Evolutionary conservation across 2,888 invertebrate species (phyloP).

Genomic region (Thalpophila matura): DNA sequence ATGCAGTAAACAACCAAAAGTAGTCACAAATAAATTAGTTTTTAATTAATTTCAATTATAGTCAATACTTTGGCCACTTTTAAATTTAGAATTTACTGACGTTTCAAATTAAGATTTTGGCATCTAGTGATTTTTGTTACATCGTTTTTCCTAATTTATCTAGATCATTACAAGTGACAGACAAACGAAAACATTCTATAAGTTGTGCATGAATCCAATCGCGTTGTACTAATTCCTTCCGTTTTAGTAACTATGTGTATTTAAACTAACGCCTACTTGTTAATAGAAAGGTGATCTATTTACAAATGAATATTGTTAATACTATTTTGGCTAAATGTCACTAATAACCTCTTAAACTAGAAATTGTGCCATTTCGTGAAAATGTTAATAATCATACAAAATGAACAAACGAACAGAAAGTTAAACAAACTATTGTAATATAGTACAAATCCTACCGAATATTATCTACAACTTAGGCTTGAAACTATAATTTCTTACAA

Average conservation of each 20-base stretch:
- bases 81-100: conserved; percentile 53
- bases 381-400: conserved; percentile 67
- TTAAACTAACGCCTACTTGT: conserved; percentile 78
- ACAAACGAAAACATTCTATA: conserved; percentile 3
- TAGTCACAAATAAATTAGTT: conserved; percentile 19
- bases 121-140: conserved; percentile 50
- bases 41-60: conserved; percentile 22
- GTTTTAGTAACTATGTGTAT: conserved; percentile 79
- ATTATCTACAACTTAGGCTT: conserved; percentile 82
- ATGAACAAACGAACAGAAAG: conserved; percentile 63
- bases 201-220: conserved; percentile 76
- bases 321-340: conserved; percentile 90
- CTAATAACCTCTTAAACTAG: conserved; percentile 86
- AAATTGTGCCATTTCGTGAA: conserved; percentile 87
- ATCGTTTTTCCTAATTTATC: conserved; percentile 21
- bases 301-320: conserved; percentile 82
- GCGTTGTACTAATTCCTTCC: conserved; percentile 84
- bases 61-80: conserved; percentile 66
- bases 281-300: conserved; percentile 84
- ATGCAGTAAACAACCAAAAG: conserved; percentile 62
- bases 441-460: conserved; percentile 68
- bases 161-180: conserved; percentile 27
- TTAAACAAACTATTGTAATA: conserved; percentile 55
- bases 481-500: conserved; percentile 77
- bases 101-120: conserved; percentile 59